Conservation (phyloP, 2,797 vertebrate genomes). For the Channallabes apus region DNA sequence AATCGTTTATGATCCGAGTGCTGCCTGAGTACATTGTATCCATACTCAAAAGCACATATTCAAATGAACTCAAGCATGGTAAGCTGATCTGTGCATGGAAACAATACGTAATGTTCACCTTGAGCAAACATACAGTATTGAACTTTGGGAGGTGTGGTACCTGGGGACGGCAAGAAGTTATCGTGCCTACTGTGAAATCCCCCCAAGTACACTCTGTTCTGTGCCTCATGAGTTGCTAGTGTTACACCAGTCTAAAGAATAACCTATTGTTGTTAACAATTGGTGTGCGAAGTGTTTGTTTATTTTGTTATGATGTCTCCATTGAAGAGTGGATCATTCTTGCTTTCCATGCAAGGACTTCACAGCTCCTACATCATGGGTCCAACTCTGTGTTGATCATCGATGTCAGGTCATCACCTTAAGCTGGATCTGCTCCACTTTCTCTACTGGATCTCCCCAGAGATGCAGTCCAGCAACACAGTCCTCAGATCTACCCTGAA, state of each 20-base stretch:
- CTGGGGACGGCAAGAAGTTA: too few relatives aligned
- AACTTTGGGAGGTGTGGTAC: too few relatives aligned
- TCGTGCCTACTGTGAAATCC: too few relatives aligned
- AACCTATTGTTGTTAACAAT: not conserved
- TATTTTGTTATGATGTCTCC: not conserved
- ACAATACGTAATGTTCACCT: too few relatives aligned
- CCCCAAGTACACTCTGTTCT: too few relatives aligned
- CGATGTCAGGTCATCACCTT: not conserved
- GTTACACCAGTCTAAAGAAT: not conserved
- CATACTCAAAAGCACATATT: too few relatives aligned
- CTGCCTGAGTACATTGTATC: too few relatives aligned
- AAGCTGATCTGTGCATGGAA: too few relatives aligned
- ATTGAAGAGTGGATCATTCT: not conserved
- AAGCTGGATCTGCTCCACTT: not conserved
- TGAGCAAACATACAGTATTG: too few relatives aligned
- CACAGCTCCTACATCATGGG: not conserved
- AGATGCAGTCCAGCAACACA: not conserved
- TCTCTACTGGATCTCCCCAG: not conserved
- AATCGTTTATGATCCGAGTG: too few relatives aligned
- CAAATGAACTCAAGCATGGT: too few relatives aligned
- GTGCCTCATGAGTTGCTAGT: too few relatives aligned
- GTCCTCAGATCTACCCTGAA: not conserved
- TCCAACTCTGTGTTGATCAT: not conserved
- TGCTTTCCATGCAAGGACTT: not conserved
- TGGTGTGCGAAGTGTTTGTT: not conserved